phyloP scores from a whole-genome alignment of 2,797 vertebrate genomes.

The Hybognathus amarus region DNA sequence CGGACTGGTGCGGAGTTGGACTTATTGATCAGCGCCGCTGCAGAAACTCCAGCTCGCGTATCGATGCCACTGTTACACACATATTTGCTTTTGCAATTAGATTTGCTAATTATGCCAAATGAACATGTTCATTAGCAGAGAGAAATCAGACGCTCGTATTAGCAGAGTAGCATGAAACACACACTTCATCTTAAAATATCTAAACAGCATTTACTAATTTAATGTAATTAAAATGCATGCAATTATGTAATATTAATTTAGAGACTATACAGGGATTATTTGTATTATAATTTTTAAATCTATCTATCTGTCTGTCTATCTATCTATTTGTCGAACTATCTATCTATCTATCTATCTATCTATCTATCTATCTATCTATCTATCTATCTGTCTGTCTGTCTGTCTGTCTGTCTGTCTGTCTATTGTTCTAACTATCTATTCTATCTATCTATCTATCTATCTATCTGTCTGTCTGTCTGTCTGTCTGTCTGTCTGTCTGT shows the following conservation, averaged over 20 bases:
- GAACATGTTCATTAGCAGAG: constrained; percentile 22
- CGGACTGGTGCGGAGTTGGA: not conserved
- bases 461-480: too few relatives aligned
- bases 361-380: too few relatives aligned
- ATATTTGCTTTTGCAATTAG: constrained; percentile 1
- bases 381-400: too few relatives aligned
- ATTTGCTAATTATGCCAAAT: constrained; percentile 3
- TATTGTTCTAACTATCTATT: too few relatives aligned
- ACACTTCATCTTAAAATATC: not conserved
- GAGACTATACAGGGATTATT: not conserved
- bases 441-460: too few relatives aligned
- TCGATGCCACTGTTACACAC: not conserved
- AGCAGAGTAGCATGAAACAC: not conserved
- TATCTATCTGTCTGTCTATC: too few relatives aligned
- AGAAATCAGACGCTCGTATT: not conserved
- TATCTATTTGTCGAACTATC: too few relatives aligned
- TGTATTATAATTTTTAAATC: too few relatives aligned
- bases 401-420: too few relatives aligned
- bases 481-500: too few relatives aligned
- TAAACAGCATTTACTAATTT: not conserved
- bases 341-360: too few relatives aligned
- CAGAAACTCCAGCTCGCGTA: not conserved
- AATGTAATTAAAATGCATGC: not conserved
- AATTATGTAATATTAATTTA: not conserved
- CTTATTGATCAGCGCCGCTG: not conserved